A percentile compares a stretch with the other conserved stretches of the same genome.
Evolutionary conservation across 2,113 vertebrate species (phyloP).

Genomic region (Willisornis vidua): DNA sequence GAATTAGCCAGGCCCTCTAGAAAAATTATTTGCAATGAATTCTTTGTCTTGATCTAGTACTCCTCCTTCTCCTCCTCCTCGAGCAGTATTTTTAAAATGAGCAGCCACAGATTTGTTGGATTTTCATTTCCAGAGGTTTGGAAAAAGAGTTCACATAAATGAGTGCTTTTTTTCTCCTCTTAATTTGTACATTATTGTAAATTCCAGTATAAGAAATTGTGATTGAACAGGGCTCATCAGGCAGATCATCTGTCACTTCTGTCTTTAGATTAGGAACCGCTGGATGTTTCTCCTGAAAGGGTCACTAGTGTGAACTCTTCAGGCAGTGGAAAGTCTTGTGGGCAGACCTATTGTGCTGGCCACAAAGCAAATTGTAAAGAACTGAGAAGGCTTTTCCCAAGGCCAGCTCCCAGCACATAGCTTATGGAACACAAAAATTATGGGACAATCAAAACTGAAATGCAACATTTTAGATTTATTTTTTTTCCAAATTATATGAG

Average conservation of each 20-base stretch:
- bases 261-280: not conserved
- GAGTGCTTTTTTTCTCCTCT: not conserved
- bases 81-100: constrained; percentile 22
- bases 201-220: not conserved
- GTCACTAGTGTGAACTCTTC: not conserved
- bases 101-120: not conserved
- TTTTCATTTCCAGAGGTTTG: not conserved
- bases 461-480: not conserved
- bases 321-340: not conserved
- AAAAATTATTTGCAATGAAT: constrained; percentile 11
- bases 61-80: not conserved
- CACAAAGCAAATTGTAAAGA: not conserved
- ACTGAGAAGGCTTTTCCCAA: not conserved
- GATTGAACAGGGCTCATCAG: not conserved
- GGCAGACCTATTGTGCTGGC: not conserved
- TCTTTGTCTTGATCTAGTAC: not conserved
- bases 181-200: not conserved
- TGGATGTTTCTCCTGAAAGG: not conserved
- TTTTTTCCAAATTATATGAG: not conserved
- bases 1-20: not conserved
- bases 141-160: not conserved
- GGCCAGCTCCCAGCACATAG: not conserved
- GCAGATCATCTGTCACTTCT: not conserved
- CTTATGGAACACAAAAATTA: not conserved
- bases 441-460: not conserved